phyloP scores from a whole-genome alignment of 2,797 vertebrate genomes.

The Melanotaenia nigrans region DNA sequence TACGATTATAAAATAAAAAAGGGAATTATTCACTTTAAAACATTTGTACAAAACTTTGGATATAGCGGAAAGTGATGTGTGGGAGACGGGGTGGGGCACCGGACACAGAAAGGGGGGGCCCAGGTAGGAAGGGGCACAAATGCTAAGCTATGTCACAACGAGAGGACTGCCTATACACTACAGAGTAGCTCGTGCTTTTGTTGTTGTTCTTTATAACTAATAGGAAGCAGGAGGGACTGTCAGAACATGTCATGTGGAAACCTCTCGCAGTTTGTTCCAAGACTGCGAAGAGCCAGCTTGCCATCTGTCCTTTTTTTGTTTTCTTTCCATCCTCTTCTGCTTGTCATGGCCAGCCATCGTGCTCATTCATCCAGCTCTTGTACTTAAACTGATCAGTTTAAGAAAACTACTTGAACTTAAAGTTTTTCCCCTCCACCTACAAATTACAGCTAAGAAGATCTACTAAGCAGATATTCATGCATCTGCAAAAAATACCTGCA shows the following conservation, averaged over 20 bases:
- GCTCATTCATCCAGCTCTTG: slow-evolving; percentile 9
- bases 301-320: slow-evolving; percentile 20
- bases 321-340: slow-evolving; percentile 20
- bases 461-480: not conserved
- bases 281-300: slow-evolving; percentile 41
- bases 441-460: slow-evolving; percentile 9
- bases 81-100: slow-evolving; percentile 18
- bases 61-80: slow-evolving; percentile 83
- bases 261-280: slow-evolving; percentile 48
- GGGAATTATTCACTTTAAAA: slow-evolving; percentile 93
- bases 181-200: slow-evolving; percentile 62
- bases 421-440: slow-evolving; percentile 1
- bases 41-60: slow-evolving; percentile 99
- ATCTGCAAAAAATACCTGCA: slow-evolving; percentile 7
- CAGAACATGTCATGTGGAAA: slow-evolving; percentile 74
- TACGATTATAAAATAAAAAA: slow-evolving; percentile 99
- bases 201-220: slow-evolving; percentile 73
- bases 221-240: slow-evolving; percentile 73
- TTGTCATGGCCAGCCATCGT: slow-evolving; percentile 20
- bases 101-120: slow-evolving; percentile 59
- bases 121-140: slow-evolving; percentile 72
- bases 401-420: slow-evolving; percentile 4
- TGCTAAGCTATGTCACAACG: slow-evolving; percentile 80
- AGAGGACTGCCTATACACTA: slow-evolving; percentile 57
- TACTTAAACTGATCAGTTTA: not conserved